Percentiles rank a stretch among this genome's conserved stretches.
Conservation (phyloP, 2,797 vertebrate genomes). For the Helicolenus hilgendorfi region DNA sequence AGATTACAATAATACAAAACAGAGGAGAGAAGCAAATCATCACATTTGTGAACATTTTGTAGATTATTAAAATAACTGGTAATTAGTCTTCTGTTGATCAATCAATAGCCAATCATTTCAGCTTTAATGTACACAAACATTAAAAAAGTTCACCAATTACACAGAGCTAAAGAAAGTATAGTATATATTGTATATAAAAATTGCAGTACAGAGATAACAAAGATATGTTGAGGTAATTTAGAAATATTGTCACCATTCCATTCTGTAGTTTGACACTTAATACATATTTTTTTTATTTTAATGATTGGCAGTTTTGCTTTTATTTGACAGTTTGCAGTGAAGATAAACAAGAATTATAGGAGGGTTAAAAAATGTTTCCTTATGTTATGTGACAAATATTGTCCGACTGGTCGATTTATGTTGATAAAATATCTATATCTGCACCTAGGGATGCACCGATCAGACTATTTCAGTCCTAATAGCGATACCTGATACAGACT, state of each 20-base stretch:
- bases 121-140: neutral
- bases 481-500: no score
- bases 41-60: neutral
- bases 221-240: neutral
- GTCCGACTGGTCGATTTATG: neutral
- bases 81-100: neutral
- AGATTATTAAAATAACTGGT: neutral
- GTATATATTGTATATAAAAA: neutral
- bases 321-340: neutral
- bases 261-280: neutral
- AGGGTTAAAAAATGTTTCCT: neutral
- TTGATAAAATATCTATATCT: neutral
- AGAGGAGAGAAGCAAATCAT: fast-evolving
- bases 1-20: neutral
- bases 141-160: neutral
- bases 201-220: neutral
- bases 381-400: neutral
- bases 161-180: neutral
- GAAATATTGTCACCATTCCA: neutral
- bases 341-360: neutral
- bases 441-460: no score
- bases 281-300: neutral
- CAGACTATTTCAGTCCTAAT: no score
- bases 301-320: neutral
- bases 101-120: neutral